Conservation (phyloP, 2,888 invertebrate species). For the Hoplodrina ambigua region DNA sequence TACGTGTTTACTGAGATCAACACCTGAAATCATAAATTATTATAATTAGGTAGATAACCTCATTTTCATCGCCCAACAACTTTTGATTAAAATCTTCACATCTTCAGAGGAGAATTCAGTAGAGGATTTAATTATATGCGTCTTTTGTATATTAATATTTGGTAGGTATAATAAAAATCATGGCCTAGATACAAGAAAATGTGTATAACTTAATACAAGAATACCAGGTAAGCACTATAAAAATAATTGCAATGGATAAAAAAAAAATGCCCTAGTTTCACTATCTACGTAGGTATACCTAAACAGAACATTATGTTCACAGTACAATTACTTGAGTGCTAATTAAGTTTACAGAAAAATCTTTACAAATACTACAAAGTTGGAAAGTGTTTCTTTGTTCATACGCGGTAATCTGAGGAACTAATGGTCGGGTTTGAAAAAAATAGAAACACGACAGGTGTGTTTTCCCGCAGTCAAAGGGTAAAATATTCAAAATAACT, state of each 20-base stretch:
- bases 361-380: too few species aligned
- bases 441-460: too few species aligned
- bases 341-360: not conserved
- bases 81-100: constrained; percentile 39
- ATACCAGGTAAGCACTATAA: not conserved
- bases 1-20: constrained; percentile 32
- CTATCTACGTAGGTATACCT: not conserved
- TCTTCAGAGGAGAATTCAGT: constrained; percentile 18
- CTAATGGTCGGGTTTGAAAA: too few species aligned
- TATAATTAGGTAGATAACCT: constrained; percentile 36
- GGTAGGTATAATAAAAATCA: constrained; percentile 16
- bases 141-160: constrained; percentile 2
- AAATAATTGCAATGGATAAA: not conserved
- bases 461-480: too few species aligned
- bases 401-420: too few species aligned
- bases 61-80: constrained; percentile 34
- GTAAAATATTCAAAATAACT: too few species aligned
- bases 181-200: constrained; percentile 33
- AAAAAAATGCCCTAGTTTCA: constrained; percentile 15
- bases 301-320: not conserved
- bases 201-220: constrained; percentile 7
- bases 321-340: not conserved
- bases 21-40: constrained; percentile 35
- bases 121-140: constrained; percentile 17
- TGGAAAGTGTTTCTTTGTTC: too few species aligned